These are phyloP conservation scores for Octodon degus DNA, from an alignment of 2,113 vertebrate genomes.

Conservation along the genomic window DNA sequence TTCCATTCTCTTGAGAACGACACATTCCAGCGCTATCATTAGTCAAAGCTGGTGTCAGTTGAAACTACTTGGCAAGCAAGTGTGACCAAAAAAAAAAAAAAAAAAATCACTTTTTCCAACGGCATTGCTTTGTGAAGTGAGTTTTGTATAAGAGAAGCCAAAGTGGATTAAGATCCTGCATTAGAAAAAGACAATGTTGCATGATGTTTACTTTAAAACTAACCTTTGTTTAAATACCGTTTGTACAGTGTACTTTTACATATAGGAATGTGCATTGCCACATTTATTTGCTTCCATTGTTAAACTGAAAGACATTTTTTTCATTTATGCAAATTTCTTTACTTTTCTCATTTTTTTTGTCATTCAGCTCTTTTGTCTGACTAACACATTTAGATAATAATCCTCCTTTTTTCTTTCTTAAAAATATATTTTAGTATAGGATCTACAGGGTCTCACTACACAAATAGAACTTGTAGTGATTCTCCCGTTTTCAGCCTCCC, in stretches of 20 bases:
- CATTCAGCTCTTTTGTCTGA: neutral
- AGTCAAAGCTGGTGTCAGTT: conserved; percentile 87
- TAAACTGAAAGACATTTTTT: neutral
- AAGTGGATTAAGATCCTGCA: conserved; percentile 72
- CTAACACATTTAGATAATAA: neutral
- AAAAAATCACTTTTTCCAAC: conserved; percentile 84
- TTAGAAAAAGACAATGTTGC: conserved; percentile 76
- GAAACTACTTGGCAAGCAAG: conserved; percentile 86
- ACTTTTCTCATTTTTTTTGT: conserved; percentile 38
- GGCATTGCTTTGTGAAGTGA: conserved; percentile 81
- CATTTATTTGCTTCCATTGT: conserved; percentile 48
- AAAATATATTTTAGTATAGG: no score
- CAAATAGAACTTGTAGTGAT: no score
- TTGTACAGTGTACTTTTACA: neutral
- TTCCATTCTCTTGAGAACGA: conserved; percentile 86
- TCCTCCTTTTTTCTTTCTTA: neutral
- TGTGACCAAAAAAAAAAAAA: conserved; percentile 83
- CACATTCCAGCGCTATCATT: conserved; percentile 88
- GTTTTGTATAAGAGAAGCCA: conserved; percentile 80
- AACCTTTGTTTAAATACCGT: conserved; percentile 63
- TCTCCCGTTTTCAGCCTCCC: no score
- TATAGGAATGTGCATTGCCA: conserved; percentile 40
- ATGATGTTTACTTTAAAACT: conserved; percentile 72
- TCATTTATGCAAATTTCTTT: neutral
- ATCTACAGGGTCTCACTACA: no score